These are phyloP conservation scores for Crotophaga sulcirostris DNA, from an alignment of 2,113 vertebrate genomes.

Conservation along the genomic window DNA sequence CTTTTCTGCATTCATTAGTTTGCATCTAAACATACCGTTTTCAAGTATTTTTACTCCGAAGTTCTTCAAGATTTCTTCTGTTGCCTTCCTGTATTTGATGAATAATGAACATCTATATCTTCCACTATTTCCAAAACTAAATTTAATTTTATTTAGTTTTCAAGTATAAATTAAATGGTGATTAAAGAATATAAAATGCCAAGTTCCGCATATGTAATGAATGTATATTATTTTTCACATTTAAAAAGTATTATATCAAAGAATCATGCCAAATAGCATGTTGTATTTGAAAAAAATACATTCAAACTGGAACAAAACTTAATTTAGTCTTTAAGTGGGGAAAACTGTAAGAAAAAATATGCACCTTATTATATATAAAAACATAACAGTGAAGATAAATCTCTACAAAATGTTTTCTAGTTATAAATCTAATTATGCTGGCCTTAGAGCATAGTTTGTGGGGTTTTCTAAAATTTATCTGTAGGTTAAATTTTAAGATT, in stretches of 20 bases:
- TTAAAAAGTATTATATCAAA: not conserved
- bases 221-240: not conserved
- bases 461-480: not conserved
- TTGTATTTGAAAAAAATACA: not conserved
- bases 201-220: not conserved
- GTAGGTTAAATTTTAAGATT: not conserved
- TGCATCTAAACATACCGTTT: not conserved
- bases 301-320: not conserved
- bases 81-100: not conserved
- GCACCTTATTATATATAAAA: not conserved
- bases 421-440: not conserved
- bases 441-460: not conserved
- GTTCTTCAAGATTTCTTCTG: not conserved
- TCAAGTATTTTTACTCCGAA: not conserved
- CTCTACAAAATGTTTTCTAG: not conserved
- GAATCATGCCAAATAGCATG: accelerated
- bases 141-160: not conserved
- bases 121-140: not conserved
- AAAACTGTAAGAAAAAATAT: not conserved
- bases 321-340: not conserved
- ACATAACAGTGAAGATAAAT: not conserved
- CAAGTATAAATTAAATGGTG: not conserved
- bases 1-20: not conserved
- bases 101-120: not conserved
- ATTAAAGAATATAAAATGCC: not conserved